phyloP scores from a whole-genome alignment of 2,113 vertebrate species.

The Scomber japonicus region DNA sequence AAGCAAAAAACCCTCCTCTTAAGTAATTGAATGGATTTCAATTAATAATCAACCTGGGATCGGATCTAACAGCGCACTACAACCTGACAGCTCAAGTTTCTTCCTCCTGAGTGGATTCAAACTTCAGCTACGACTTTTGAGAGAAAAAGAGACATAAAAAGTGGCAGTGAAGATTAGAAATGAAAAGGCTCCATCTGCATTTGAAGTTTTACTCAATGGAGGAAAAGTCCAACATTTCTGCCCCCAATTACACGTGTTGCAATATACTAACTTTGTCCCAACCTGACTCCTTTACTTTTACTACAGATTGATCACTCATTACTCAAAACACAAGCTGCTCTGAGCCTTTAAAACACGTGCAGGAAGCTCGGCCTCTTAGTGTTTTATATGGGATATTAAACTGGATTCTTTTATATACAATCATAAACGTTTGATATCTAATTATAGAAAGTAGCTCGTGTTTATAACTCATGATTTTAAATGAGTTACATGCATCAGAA shows the following conservation, averaged over 20 bases:
- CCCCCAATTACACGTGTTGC: background rate
- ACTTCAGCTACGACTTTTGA: background rate
- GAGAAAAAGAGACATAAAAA: slow-evolving; percentile 6
- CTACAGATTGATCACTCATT: background rate
- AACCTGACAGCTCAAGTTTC: slow-evolving; percentile 42
- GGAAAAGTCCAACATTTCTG: background rate
- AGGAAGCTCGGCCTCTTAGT: background rate
- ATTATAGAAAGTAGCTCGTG: slow-evolving; percentile 9
- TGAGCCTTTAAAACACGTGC: no score
- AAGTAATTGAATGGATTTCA: slow-evolving; percentile 64
- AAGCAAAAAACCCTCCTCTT: slow-evolving; percentile 24
- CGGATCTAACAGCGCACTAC: slow-evolving; percentile 22
- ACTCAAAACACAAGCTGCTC: background rate
- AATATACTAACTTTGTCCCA: background rate
- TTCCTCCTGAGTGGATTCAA: background rate
- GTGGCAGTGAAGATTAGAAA: background rate
- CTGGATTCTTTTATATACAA: background rate
- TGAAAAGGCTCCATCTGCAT: slow-evolving; percentile 15
- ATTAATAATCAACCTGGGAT: slow-evolving; percentile 69
- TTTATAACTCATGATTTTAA: background rate
- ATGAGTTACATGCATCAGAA: slow-evolving; percentile 1
- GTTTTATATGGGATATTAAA: slow-evolving; percentile 3
- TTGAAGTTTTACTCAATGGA: background rate
- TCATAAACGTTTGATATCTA: slow-evolving; percentile 20
- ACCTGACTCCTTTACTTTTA: background rate